A percentile compares a stretch with the other conserved stretches of the same genome.
phyloP scores from a whole-genome alignment of 2,888 invertebrate genomes.

The Epirrhoe tristata region DNA sequence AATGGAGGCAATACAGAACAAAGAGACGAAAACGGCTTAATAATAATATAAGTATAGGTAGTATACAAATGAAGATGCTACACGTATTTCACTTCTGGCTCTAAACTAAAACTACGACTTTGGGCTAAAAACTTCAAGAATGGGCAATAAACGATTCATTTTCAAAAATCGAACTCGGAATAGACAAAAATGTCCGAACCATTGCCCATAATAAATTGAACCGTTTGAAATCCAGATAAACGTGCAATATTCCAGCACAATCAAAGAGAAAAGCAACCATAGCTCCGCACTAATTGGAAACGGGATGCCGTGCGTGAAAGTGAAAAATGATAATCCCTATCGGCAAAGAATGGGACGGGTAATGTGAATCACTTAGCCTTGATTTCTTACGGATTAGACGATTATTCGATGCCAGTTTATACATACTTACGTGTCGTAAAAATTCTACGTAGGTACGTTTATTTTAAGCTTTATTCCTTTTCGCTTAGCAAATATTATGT shows the following conservation, averaged over 20 bases:
- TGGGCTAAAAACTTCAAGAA: no score
- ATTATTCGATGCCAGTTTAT: not conserved
- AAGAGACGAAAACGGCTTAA: no score
- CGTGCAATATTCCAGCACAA: constrained; percentile 25
- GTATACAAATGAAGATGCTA: no score
- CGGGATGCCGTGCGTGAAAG: constrained; percentile 44
- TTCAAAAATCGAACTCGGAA: not conserved
- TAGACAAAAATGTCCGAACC: not conserved
- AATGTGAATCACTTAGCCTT: constrained; percentile 26
- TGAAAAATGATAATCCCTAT: constrained; percentile 52
- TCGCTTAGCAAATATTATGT: no score
- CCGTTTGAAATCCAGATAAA: constrained; percentile 28
- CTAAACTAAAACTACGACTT: no score
- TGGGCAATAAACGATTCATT: not conserved
- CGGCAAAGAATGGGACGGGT: constrained; percentile 33
- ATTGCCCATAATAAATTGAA: constrained; percentile 22
- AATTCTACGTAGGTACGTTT: no score
- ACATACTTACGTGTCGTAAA: no score
- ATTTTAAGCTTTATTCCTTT: no score
- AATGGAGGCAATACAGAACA: no score
- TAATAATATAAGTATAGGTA: no score
- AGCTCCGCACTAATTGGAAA: constrained; percentile 57
- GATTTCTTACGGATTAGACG: not conserved
- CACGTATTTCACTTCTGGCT: no score
- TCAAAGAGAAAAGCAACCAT: constrained; percentile 44